phyloP scores from a whole-genome alignment of 2,888 invertebrate species.

The Fabriciana adippe region DNA sequence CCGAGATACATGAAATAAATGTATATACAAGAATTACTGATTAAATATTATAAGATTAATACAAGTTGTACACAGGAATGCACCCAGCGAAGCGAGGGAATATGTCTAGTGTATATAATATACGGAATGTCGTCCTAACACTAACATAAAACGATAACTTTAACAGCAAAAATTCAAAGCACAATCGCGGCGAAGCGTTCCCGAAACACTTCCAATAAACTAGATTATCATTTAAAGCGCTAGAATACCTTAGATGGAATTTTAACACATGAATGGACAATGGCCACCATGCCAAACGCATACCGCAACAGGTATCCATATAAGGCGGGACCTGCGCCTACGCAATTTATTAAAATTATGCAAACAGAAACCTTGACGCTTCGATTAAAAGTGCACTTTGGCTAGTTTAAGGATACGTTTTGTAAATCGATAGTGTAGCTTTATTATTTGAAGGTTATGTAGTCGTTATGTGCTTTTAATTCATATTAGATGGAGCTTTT shows the following conservation, averaged over 20 bases:
- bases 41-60: too few relatives aligned
- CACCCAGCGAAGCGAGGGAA: too few relatives aligned
- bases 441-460: slow-evolving; percentile 10
- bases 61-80: too few relatives aligned
- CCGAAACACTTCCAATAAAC: neutral
- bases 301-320: slow-evolving; percentile 12
- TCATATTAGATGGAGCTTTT: too few relatives aligned
- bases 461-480: too few relatives aligned
- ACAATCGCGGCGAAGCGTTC: neutral
- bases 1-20: too few relatives aligned
- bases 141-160: too few relatives aligned
- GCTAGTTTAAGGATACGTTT: neutral
- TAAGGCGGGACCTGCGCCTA: slow-evolving; percentile 15
- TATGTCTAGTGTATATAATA: too few relatives aligned
- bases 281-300: slow-evolving; percentile 3
- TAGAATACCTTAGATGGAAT: slow-evolving; percentile 16
- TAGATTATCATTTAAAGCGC: slow-evolving; percentile 11
- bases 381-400: slow-evolving; percentile 1
- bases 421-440: neutral
- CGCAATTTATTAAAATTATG: neutral
- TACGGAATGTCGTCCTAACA: neutral
- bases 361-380: neutral
- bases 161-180: neutral
- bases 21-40: too few relatives aligned
- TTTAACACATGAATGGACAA: slow-evolving; percentile 23